phyloP scores from a whole-genome alignment of 2,797 vertebrate species.

The Hozukius guyotensis region DNA sequence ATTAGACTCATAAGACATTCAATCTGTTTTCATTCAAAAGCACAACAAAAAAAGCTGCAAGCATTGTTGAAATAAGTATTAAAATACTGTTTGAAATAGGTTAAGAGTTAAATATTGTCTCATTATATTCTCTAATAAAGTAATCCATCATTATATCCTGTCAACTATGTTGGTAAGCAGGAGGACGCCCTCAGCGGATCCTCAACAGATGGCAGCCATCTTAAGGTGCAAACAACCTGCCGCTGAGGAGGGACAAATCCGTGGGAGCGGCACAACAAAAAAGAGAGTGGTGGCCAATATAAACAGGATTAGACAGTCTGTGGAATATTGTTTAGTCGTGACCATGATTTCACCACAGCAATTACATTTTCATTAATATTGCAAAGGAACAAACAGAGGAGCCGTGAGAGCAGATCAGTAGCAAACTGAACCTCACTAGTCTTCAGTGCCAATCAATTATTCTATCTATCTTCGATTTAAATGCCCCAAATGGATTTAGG shows the following conservation, averaged over 20 bases:
- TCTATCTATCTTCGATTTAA: not conserved
- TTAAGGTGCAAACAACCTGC: constrained; percentile 64
- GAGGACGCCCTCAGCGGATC: constrained; percentile 34
- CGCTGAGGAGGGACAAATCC: constrained; percentile 40
- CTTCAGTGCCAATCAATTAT: constrained; percentile 10
- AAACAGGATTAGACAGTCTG: constrained; percentile 25
- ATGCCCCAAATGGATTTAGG: not conserved
- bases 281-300: constrained; percentile 4
- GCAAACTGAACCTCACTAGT: not conserved
- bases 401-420: constrained; percentile 11
- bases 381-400: constrained; percentile 49
- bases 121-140: constrained; percentile 44
- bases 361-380: constrained; percentile 57
- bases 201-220: constrained; percentile 64
- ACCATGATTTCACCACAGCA: constrained; percentile 28
- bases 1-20: not conserved
- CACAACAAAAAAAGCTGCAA: not conserved
- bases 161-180: constrained; percentile 29
- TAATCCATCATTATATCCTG: constrained; percentile 52
- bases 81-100: not conserved
- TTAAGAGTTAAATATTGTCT: constrained; percentile 6
- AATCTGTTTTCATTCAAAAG: not conserved
- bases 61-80: not conserved
- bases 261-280: constrained; percentile 2
- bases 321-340: constrained; percentile 6